Evolutionary conservation across 2,888 invertebrate genomes (phyloP).

Genomic region (Chloroclysta siterata): DNA sequence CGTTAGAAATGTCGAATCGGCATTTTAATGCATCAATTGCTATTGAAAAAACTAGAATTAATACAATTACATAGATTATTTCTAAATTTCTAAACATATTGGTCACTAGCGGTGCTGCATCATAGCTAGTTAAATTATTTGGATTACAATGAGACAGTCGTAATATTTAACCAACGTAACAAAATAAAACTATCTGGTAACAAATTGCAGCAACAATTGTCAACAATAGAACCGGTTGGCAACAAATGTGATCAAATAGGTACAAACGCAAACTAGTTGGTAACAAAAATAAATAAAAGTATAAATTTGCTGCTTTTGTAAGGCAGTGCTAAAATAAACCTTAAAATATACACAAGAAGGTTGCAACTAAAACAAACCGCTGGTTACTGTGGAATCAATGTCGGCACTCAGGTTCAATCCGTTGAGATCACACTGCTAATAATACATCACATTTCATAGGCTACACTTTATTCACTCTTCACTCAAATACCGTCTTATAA

Average conservation of each 20-base stretch:
- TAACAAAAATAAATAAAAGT: conserved; percentile 5
- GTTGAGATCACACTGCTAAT: conserved; percentile 74
- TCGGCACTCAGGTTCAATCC: conserved; percentile 60
- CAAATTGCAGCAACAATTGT: neutral
- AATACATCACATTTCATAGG: conserved; percentile 75
- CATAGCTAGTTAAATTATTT: neutral
- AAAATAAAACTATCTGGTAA: conserved; percentile 1
- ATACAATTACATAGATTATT: neutral
- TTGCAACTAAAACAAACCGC: conserved; percentile 12
- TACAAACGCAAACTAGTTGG: neutral
- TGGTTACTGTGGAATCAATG: conserved; percentile 50
- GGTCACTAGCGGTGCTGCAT: conserved; percentile 1
- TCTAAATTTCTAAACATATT: neutral
- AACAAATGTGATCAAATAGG: neutral
- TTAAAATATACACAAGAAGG: conserved; percentile 50
- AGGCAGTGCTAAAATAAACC: conserved; percentile 51
- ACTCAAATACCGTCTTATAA: conserved; percentile 26
- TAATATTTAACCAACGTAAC: neutral
- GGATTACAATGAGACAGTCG: neutral
- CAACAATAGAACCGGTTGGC: neutral
- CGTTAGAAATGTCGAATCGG: neutral
- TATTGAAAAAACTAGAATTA: neutral
- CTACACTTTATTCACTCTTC: conserved; percentile 43
- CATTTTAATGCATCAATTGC: neutral
- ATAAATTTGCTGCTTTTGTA: neutral